Percentiles rank a stretch among this genome's conserved stretches.
phyloP scores from a whole-genome alignment of 1,140 invertebrate genomes.

The Zelostemma sp. region DNA sequence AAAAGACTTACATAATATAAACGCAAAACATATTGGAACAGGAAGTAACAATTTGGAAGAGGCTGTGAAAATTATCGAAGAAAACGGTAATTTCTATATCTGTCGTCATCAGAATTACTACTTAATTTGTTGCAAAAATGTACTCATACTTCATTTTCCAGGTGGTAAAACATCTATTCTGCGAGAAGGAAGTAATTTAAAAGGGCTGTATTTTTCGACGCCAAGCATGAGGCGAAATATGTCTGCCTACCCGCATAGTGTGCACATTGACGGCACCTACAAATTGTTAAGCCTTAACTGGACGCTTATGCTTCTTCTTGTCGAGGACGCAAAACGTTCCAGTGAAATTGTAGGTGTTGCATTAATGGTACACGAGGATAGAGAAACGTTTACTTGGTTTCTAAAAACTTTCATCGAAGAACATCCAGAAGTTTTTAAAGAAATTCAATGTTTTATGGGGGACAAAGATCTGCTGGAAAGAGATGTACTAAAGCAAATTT shows the following conservation, averaged over 20 bases:
- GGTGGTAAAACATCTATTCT: too few relatives aligned
- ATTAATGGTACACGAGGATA: conserved; percentile 6
- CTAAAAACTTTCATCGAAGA: background rate
- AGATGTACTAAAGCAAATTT: conserved; percentile 14
- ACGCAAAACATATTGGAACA: too few relatives aligned
- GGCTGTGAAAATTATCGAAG: too few relatives aligned
- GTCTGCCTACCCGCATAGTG: background rate
- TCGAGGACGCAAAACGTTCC: conserved; percentile 11
- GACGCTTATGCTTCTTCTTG: conserved; percentile 7
- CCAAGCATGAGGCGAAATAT: background rate
- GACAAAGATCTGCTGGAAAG: conserved; percentile 26
- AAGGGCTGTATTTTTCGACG: conserved; percentile 3
- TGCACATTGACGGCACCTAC: conserved; percentile 23
- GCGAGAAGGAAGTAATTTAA: background rate
- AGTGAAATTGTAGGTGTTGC: conserved; percentile 21
- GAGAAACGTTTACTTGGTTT: too few relatives aligned
- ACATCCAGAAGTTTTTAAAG: background rate
- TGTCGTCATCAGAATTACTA: too few relatives aligned
- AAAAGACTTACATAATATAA: too few relatives aligned
- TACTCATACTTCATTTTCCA: too few relatives aligned
- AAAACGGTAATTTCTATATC: too few relatives aligned
- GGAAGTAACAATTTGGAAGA: too few relatives aligned
- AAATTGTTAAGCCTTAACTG: conserved; percentile 10
- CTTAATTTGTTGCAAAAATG: too few relatives aligned
- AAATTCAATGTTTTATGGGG: conserved; percentile 19